Evolutionary conservation across 2,888 invertebrate genomes (phyloP).

Genomic region (Amphiduros pacificus): DNA sequence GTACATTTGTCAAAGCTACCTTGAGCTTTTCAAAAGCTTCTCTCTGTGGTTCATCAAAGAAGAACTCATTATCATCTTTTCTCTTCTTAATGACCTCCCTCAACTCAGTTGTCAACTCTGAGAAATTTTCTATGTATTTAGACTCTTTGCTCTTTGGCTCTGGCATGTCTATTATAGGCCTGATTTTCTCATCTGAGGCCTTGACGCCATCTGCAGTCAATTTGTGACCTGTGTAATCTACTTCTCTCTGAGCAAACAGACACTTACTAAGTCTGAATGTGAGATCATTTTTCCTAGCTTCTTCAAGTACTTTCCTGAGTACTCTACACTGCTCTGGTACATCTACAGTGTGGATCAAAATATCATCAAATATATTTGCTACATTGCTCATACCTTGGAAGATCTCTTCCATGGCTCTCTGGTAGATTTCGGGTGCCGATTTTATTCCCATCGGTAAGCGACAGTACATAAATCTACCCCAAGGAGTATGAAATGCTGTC

Average conservation of each 20-base stretch:
- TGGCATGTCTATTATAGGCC: slow-evolving; percentile 6
- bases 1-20: neutral
- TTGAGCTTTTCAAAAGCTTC: neutral
- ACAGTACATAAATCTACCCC: slow-evolving; percentile 9
- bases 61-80: neutral
- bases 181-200: neutral
- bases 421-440: slow-evolving; percentile 10
- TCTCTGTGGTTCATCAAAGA: neutral
- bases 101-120: neutral
- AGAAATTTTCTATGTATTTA: neutral
- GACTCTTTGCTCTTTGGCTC: slow-evolving; percentile 3
- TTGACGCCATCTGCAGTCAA: slow-evolving; percentile 9
- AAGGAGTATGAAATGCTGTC: slow-evolving; percentile 10
- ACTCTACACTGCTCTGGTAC: neutral
- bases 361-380: slow-evolving; percentile 5
- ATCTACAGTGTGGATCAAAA: neutral
- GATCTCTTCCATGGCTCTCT: slow-evolving; percentile 12
- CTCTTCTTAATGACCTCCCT: neutral
- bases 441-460: slow-evolving; percentile 13
- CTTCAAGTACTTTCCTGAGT: neutral
- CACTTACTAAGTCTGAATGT: slow-evolving; percentile 5
- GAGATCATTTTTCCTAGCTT: neutral
- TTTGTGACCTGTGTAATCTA: slow-evolving; percentile 1
- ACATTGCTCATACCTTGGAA: neutral
- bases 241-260: neutral